Evolutionary conservation across 2,888 invertebrate genomes (phyloP).

Genomic region (Cataglyphis livida): DNA sequence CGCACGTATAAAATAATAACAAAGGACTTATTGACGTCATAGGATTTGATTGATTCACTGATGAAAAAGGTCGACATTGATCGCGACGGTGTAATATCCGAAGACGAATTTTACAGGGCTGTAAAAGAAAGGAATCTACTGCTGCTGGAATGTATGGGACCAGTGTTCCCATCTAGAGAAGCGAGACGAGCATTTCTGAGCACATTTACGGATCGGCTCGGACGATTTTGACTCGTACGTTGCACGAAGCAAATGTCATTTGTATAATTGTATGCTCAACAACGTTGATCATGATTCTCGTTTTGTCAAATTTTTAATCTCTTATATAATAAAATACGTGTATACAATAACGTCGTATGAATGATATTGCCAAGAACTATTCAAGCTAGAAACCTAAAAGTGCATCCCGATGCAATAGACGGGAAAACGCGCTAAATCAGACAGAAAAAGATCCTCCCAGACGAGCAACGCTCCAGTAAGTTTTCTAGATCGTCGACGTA

Average conservation of each 20-base stretch:
- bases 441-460: slow-evolving; percentile 78
- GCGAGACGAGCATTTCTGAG: slow-evolving; percentile 79
- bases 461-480: slow-evolving; percentile 75
- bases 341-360: neutral
- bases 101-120: slow-evolving; percentile 86
- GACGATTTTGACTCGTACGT: slow-evolving; percentile 55
- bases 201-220: slow-evolving; percentile 76
- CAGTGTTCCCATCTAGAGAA: slow-evolving; percentile 81
- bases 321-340: neutral
- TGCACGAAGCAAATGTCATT: neutral
- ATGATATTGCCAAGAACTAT: slow-evolving; percentile 14
- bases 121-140: slow-evolving; percentile 83
- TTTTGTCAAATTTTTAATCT: slow-evolving; percentile 5
- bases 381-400: slow-evolving; percentile 43
- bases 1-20: neutral
- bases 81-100: slow-evolving; percentile 87
- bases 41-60: slow-evolving; percentile 88
- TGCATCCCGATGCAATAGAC: slow-evolving; percentile 67
- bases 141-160: slow-evolving; percentile 82
- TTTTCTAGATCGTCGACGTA: slow-evolving; percentile 72
- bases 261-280: neutral
- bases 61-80: slow-evolving; percentile 88
- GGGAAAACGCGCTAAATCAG: slow-evolving; percentile 78
- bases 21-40: slow-evolving; percentile 14
- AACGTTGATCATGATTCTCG: neutral